Conservation (phyloP, 64 coral and sea anemone species). For the Dendronephthya gigantea region DNA sequence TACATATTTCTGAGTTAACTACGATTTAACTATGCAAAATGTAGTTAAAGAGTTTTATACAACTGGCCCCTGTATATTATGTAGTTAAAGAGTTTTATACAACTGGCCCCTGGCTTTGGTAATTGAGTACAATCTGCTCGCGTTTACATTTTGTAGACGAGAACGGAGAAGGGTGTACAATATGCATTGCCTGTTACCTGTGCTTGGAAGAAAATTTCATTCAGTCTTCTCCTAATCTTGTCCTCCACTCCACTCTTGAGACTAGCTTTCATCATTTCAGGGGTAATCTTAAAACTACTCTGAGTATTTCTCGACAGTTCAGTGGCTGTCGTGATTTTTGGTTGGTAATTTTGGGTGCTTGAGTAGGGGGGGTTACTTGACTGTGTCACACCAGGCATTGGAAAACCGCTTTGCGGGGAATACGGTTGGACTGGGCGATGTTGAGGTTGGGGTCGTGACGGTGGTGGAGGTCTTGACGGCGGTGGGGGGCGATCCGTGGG, state of each 20-base stretch:
- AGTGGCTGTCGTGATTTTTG: background rate
- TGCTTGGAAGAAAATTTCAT: conserved; percentile 69
- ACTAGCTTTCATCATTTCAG: conserved; percentile 67
- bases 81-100: no score
- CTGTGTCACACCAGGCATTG: background rate
- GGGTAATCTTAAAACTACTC: conserved; percentile 43
- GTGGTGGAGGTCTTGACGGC: background rate
- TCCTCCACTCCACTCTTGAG: conserved; percentile 70
- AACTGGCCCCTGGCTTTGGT: no score
- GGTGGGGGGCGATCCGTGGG: conserved; percentile 21
- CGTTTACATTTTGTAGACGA: no score
- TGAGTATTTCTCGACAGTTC: background rate
- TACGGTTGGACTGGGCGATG: background rate
- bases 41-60: no score
- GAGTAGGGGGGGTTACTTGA: conserved; percentile 36
- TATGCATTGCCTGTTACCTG: conserved; percentile 40
- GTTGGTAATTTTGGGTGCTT: background rate
- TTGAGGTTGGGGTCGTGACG: conserved; percentile 1
- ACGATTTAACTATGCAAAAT: no score
- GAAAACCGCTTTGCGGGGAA: background rate
- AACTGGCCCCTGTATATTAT: no score
- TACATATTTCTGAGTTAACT: no score
- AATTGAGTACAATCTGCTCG: no score
- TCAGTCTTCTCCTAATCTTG: conserved; percentile 65
- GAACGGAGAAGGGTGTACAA: no score